A percentile compares a stretch with the other conserved stretches of the same genome.
These are phyloP conservation scores for Moxostoma hubbsi DNA, from an alignment of 2,797 vertebrate species.

Conservation along the genomic window DNA sequence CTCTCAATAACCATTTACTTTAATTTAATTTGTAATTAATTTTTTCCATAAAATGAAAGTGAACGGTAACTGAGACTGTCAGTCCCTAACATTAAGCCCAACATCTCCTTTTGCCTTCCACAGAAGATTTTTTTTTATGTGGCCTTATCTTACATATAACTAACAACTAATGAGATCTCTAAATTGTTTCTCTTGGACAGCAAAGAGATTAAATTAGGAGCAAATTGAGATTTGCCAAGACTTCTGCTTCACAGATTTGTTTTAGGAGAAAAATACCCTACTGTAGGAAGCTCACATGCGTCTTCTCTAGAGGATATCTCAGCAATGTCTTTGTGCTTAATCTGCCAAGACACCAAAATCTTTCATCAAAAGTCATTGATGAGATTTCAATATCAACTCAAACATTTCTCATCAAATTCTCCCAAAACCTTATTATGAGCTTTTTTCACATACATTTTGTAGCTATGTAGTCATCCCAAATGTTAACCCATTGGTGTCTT, in stretches of 20 bases:
- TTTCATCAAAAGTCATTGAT: neutral
- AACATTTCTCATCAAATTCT: neutral
- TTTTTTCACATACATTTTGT: neutral
- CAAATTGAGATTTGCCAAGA: neutral
- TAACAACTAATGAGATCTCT: neutral
- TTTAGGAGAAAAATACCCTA: too few species aligned
- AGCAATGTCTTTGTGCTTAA: neutral
- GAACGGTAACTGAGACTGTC: too few species aligned
- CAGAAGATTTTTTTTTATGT: neutral
- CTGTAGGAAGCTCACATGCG: too few species aligned
- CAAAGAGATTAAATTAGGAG: neutral
- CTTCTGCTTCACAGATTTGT: too few species aligned
- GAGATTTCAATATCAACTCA: neutral
- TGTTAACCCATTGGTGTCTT: too few species aligned
- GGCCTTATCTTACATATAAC: neutral
- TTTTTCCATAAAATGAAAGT: too few species aligned
- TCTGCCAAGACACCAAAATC: neutral
- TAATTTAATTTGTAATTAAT: neutral
- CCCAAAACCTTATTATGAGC: neutral
- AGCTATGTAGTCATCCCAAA: too few species aligned
- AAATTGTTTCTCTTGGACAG: too few species aligned
- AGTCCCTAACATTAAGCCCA: too few species aligned
- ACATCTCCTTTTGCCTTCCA: too few species aligned
- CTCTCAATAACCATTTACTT: too few species aligned
- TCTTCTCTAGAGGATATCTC: neutral